phyloP scores from a whole-genome alignment of 2,888 invertebrate genomes.

The Crioceris asparagi region DNA sequence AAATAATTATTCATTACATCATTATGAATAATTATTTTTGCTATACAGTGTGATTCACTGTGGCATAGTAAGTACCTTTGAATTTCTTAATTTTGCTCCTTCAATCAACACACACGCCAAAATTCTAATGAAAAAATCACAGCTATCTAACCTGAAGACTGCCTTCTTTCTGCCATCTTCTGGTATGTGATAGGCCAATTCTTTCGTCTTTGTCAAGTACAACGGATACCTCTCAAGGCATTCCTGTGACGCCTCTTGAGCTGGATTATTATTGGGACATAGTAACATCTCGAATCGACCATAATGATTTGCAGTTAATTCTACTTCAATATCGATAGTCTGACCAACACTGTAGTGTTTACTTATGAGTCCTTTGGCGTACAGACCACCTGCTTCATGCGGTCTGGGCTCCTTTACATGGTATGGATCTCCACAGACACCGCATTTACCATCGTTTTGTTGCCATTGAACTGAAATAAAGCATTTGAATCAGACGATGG shows the following conservation, averaged over 20 bases:
- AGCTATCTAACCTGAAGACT: conserved; percentile 44
- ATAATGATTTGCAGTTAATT: conserved; percentile 81
- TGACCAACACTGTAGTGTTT: conserved; percentile 74
- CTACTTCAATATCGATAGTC: conserved; percentile 77
- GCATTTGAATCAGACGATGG: background rate
- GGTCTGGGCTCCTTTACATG: conserved; percentile 62
- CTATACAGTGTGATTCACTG: too few relatives aligned
- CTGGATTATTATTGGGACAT: conserved; percentile 77
- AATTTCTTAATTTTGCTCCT: too few relatives aligned
- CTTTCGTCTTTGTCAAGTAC: conserved; percentile 59
- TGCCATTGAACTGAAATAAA: conserved; percentile 65
- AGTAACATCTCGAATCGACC: conserved; percentile 77
- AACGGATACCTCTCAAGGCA: conserved; percentile 76
- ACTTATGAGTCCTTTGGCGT: conserved; percentile 74
- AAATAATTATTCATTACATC: too few relatives aligned
- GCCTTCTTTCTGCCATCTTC: conserved; percentile 36
- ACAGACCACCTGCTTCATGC: conserved; percentile 82
- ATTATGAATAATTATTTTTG: too few relatives aligned
- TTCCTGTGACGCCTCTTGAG: conserved; percentile 65
- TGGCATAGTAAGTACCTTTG: too few relatives aligned
- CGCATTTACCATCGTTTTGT: conserved; percentile 76
- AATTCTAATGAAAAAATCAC: too few relatives aligned
- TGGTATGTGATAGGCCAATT: conserved; percentile 39
- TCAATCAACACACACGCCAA: too few relatives aligned
- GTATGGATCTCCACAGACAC: conserved; percentile 81